Base-by-base conservation (phyloP, 2,113 vertebrate genomes). In the Calyptomena viridis region DNA sequence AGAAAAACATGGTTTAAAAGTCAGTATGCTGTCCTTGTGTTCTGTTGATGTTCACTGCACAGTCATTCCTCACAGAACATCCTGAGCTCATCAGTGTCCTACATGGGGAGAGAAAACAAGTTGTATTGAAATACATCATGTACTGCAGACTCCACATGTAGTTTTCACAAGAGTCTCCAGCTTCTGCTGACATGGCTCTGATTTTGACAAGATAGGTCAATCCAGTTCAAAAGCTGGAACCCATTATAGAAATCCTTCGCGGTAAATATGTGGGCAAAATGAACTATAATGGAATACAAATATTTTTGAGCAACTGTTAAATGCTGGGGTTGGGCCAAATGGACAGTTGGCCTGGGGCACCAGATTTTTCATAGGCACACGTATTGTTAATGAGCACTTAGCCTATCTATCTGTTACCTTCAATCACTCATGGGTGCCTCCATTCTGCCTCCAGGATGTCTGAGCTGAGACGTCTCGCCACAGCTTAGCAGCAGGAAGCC, bases 341-440 rank as follows among this genome's bases (percentile, higher is more conserved):
- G 72, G 64, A 77, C 92, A 96, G 87, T 95, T 96, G 96, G 75
- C 79, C 62, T 78, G 64, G 42, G 68, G 78, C 62, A 59, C 49
- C 46, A 49, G 64, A 76, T 52, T 91, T 72, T 92, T 90, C 79
- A 75, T 74, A 85, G 63, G 44, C 78, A 84, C n/a, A 72, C 1
- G 1, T 44, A 93, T 79, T 88, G 75, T 87, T 95, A 91, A 84
- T 91, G 91, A 95, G 63, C 58, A 58, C 71, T 92, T 93, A 92
- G 76, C 47, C 69, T 42, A 52, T 93, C 96, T 96, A 89, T 89
- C 94, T 96, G 94, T 96, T 96, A 94, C 94, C 89, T 96, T 96
- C 95, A 95, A 84, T 96, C 94, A 95, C 86, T 73, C 63, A 22
- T 56, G 93, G 89, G 35, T 94, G 84, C 94, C 87, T 90, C 87